phyloP scores from a whole-genome alignment of 2,888 invertebrate species.

The Eupsilia transversa region DNA sequence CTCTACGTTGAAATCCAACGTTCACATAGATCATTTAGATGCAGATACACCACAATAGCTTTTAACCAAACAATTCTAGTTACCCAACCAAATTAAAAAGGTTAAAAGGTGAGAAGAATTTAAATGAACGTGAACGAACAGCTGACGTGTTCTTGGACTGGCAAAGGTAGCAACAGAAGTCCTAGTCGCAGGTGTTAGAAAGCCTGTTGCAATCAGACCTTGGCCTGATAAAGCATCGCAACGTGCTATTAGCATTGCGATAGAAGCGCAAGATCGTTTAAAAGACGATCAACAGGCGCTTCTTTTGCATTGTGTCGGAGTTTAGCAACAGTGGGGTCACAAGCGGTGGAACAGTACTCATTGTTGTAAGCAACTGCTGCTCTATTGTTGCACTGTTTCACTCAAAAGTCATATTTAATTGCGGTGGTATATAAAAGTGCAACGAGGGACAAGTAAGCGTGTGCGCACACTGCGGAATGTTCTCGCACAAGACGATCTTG shows the following conservation, averaged over 20 bases:
- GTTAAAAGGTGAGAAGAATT: conserved; percentile 86
- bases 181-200: conserved; percentile 86
- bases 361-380: conserved; percentile 81
- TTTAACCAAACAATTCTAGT: conserved; percentile 72
- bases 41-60: conserved; percentile 73
- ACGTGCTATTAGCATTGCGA: conserved; percentile 85
- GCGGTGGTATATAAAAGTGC: conserved; percentile 73
- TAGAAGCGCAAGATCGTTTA: conserved; percentile 87
- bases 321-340: conserved; percentile 86
- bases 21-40: conserved; percentile 56
- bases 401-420: conserved; percentile 86
- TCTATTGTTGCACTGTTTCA: conserved; percentile 82
- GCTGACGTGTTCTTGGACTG: conserved; percentile 74
- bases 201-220: conserved; percentile 87
- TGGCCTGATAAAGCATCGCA: conserved; percentile 85
- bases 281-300: conserved; percentile 88
- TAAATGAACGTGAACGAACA: conserved; percentile 78
- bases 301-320: conserved; percentile 83
- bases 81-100: conserved; percentile 84
- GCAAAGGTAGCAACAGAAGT: conserved; percentile 78
- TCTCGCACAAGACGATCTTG: conserved; percentile 76
- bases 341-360: conserved; percentile 76
- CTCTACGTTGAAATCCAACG: conserved; percentile 39
- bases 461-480: conserved; percentile 69
- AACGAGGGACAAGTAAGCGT: conserved; percentile 67